These are phyloP conservation scores for Siniperca knerii DNA, from an alignment of 2,113 vertebrate species.

Conservation along the genomic window DNA sequence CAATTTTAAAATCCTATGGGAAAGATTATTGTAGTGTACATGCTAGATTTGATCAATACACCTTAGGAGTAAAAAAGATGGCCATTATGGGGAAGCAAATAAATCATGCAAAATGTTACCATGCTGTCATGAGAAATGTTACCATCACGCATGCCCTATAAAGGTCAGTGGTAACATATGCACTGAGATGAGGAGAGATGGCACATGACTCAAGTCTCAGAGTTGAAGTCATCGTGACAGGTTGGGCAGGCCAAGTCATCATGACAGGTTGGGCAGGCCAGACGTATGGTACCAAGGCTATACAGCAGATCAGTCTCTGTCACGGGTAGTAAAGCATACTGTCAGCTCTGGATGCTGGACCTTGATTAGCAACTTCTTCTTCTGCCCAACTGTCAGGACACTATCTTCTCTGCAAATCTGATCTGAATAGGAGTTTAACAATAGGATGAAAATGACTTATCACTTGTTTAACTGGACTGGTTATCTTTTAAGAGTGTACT, in stretches of 20 bases:
- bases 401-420: slow-evolving; percentile 25
- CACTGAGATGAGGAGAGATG: slow-evolving; percentile 49
- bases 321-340: slow-evolving; percentile 57
- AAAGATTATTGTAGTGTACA: neutral
- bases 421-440: slow-evolving; percentile 52
- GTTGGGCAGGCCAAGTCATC: slow-evolving; percentile 26
- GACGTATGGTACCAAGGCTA: slow-evolving; percentile 22
- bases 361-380: slow-evolving; percentile 65
- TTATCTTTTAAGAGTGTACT: slow-evolving; percentile 43
- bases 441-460: slow-evolving; percentile 8
- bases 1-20: neutral
- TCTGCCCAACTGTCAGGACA: slow-evolving; percentile 45
- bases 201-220: slow-evolving; percentile 46
- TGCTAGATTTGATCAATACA: slow-evolving; percentile 11
- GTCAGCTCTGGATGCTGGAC: slow-evolving; percentile 48
- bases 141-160: slow-evolving; percentile 43
- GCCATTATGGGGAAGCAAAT: slow-evolving; percentile 18
- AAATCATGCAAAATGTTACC: slow-evolving; percentile 60
- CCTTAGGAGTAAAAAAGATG: neutral
- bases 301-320: slow-evolving; percentile 45
- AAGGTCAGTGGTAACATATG: slow-evolving; percentile 70
- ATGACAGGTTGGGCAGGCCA: slow-evolving; percentile 42
- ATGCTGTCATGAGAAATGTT: slow-evolving; percentile 56
- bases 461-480: slow-evolving; percentile 40
- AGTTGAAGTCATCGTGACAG: slow-evolving; percentile 53